Conservation (phyloP, 2,113 vertebrate species). For the Poeciliopsis prolifica region DNA sequence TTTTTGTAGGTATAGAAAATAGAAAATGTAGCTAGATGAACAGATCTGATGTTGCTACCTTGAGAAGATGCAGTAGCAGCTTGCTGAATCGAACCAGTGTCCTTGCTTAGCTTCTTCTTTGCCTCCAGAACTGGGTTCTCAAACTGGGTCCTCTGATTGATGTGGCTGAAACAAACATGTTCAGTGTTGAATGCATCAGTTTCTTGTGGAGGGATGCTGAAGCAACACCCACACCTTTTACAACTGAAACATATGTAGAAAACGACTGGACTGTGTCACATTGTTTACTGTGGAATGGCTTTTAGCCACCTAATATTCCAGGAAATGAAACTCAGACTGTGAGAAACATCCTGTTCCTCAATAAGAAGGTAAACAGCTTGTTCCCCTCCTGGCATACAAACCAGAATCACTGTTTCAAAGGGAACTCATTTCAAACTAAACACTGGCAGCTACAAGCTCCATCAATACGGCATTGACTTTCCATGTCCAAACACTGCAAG, state of each 20-base stretch:
- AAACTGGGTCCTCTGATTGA: conserved; percentile 99
- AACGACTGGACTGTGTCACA: conserved; percentile 18
- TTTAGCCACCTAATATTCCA: conserved; percentile 53
- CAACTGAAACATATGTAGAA: not conserved
- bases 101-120: conserved; percentile 89
- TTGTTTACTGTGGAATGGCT: conserved; percentile 39
- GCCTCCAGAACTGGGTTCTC: conserved; percentile 98
- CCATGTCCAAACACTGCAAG: conserved; percentile 28
- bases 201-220: not conserved
- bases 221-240: not conserved
- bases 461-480: conserved; percentile 39
- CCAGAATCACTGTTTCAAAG: conserved; percentile 39
- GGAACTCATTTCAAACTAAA: conserved; percentile 49
- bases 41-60: conserved; percentile 57
- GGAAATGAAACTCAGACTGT: conserved; percentile 52
- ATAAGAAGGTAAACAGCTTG: conserved; percentile 60
- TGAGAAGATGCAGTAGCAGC: conserved; percentile 52
- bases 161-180: conserved; percentile 79
- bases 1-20: not conserved
- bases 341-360: conserved; percentile 52
- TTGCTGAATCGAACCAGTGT: conserved; percentile 73
- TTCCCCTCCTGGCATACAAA: conserved; percentile 54
- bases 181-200: conserved; percentile 17
- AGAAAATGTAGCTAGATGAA: not conserved
- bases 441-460: conserved; percentile 39